Conservation (phyloP, 2,113 vertebrate species). For the Pelecanus crispus region DNA sequence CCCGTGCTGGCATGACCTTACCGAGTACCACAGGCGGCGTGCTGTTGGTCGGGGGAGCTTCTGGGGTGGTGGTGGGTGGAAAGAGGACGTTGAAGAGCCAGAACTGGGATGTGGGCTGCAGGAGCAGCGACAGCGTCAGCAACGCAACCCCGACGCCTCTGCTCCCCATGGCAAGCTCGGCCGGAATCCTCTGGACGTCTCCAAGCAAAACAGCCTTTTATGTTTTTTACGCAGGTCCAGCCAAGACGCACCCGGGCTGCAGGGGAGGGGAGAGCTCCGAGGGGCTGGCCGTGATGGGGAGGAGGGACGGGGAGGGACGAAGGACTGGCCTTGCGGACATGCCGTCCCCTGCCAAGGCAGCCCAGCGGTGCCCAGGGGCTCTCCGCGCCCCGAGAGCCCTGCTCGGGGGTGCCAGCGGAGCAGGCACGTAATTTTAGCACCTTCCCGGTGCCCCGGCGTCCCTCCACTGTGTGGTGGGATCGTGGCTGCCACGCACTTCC, state of each 20-base stretch:
- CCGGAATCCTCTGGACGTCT: background rate
- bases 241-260: constrained; percentile 30
- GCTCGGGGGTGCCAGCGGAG: accelerated
- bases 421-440: accelerated
- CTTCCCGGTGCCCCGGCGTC: accelerated
- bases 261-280: constrained; percentile 54
- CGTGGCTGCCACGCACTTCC: accelerated
- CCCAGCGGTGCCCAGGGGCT: background rate
- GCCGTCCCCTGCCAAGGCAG: background rate
- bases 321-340: background rate
- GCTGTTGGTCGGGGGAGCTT: constrained; percentile 61
- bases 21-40: constrained; percentile 48
- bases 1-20: background rate
- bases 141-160: background rate
- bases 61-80: constrained; percentile 54
- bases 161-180: constrained; percentile 37
- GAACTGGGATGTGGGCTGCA: constrained; percentile 43
- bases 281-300: constrained; percentile 44
- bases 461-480: background rate
- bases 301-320: constrained; percentile 51
- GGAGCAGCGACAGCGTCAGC: constrained; percentile 30
- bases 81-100: constrained; percentile 66
- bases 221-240: constrained; percentile 10
- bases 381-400: accelerated
- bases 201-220: constrained; percentile 26